These are phyloP conservation scores for Drosophila cyrtoloma DNA, from an alignment of 2,888 invertebrate genomes.

Conservation along the genomic window DNA sequence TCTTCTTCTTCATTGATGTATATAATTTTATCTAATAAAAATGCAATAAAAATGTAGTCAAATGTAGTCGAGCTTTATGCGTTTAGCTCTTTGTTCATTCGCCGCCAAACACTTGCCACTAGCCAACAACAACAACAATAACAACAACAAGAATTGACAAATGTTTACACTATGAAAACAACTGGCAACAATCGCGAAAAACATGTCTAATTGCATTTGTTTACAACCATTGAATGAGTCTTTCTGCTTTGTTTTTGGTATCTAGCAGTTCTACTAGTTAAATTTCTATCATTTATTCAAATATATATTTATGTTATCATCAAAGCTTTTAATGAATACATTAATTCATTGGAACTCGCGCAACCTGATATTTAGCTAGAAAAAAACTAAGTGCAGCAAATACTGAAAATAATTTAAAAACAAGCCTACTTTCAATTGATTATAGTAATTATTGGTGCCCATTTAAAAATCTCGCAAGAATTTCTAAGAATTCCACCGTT, in stretches of 20 bases:
- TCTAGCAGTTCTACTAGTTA: neutral
- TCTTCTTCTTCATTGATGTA: constrained; percentile 53
- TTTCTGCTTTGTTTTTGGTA: neutral
- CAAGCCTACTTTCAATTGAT: neutral
- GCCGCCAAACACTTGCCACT: constrained; percentile 41
- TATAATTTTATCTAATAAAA: constrained; percentile 75
- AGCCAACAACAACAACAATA: constrained; percentile 8
- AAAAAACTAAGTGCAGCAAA: neutral
- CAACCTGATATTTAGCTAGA: neutral
- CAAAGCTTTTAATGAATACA: neutral
- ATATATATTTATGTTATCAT: neutral
- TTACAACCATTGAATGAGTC: constrained; percentile 15
- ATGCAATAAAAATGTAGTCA: constrained; percentile 62
- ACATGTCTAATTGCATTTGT: constrained; percentile 27
- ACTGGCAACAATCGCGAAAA: constrained; percentile 21
- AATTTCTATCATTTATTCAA: neutral
- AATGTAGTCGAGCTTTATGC: constrained; percentile 45
- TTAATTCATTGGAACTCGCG: neutral
- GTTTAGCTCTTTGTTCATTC: constrained; percentile 63
- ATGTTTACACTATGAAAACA: constrained; percentile 47
- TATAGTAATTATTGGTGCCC: neutral
- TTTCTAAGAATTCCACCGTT: neutral
- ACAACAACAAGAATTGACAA: constrained; percentile 19
- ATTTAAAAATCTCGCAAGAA: neutral
- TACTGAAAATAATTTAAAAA: neutral